Conservation (phyloP, 2,797 vertebrate genomes). For the Siniperca obscura region DNA sequence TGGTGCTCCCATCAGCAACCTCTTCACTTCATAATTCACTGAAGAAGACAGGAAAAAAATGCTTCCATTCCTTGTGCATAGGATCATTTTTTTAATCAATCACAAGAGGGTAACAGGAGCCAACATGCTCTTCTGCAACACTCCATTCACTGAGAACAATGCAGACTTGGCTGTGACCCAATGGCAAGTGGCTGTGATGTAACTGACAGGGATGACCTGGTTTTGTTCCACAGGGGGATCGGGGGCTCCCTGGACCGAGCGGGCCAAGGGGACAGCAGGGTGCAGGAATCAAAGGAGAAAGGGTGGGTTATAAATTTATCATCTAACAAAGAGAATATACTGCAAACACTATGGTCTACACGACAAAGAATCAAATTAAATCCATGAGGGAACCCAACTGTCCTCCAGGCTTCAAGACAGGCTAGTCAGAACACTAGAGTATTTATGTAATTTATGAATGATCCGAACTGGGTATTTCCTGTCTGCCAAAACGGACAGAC, state of each 20-base stretch:
- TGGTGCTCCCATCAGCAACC: background rate
- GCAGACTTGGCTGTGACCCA: conserved; percentile 59
- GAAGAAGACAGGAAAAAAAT: conserved; percentile 18
- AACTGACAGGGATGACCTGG: conserved; percentile 51
- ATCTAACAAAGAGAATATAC: conserved; percentile 36
- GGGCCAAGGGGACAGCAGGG: conserved; percentile 89
- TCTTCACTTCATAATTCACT: conserved; percentile 16
- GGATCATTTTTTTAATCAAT: conserved; percentile 52
- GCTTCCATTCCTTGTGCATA: conserved; percentile 40
- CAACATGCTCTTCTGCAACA: conserved; percentile 57
- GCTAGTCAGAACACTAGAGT: conserved; percentile 25
- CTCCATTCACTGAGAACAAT: conserved; percentile 57
- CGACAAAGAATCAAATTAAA: conserved; percentile 70
- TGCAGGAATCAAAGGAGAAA: conserved; percentile 90
- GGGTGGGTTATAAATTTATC: conserved; percentile 85
- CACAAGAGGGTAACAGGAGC: conserved; percentile 55
- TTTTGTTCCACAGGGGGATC: conserved; percentile 87
- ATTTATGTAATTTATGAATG: background rate
- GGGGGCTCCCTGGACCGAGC: conserved; percentile 89
- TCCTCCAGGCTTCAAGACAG: conserved; percentile 36
- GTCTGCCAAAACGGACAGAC: background rate
- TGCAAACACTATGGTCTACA: conserved; percentile 34
- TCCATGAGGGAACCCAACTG: conserved; percentile 55
- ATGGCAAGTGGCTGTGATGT: conserved; percentile 42
- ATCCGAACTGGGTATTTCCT: background rate